Base-by-base conservation (phyloP, 1,140 invertebrate genomes). In the Delia radicum region DNA sequence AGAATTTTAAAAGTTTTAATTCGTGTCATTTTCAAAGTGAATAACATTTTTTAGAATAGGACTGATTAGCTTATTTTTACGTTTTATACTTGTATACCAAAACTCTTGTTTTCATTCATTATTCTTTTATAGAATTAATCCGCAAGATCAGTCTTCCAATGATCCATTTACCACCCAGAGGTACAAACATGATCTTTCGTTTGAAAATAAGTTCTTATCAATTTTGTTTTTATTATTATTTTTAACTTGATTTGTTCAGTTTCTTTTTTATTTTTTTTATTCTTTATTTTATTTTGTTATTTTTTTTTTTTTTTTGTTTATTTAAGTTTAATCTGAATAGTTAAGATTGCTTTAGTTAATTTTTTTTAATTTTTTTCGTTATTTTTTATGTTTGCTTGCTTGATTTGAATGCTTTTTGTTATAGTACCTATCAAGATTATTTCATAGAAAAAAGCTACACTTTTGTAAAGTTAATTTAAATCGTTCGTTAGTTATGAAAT, bases 41-140 rank as follows among this genome's bases (percentile, higher is more conserved):
- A n/a, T n/a, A n/a, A n/a, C n/a, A n/a, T n/a, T n/a, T n/a, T n/a
- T n/a, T n/a, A n/a, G n/a, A n/a, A n/a, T n/a, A n/a, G n/a, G n/a
- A n/a, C n/a, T n/a, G n/a, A n/a, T n/a, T n/a, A n/a, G n/a, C n/a
- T n/a, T n/a, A n/a, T n/a, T n/a, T n/a, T n/a, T n/a, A n/a, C n/a
- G n/a, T 67, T 67, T 69, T 69, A 24, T 67, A 29, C 12, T 67
- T 69, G 65, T 55, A 55, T 5, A 55, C 18, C 13, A 55, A 55
- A 21, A 18, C 21, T 76, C 26, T 76, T 42, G 37, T 67, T 75
- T 81, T 85, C 81, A 80, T 82, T 81, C 75, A 80, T 81, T 79
- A 79, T 84, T 81, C 75, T 84, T 83, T 85, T 85, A 81, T 85
- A 85, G 84, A 84, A 78, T 82, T 85, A 80, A 85, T 85, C 80